Base-by-base conservation (phyloP, 2,797 vertebrate genomes). In the Eleutherodactylus coqui region DNA sequence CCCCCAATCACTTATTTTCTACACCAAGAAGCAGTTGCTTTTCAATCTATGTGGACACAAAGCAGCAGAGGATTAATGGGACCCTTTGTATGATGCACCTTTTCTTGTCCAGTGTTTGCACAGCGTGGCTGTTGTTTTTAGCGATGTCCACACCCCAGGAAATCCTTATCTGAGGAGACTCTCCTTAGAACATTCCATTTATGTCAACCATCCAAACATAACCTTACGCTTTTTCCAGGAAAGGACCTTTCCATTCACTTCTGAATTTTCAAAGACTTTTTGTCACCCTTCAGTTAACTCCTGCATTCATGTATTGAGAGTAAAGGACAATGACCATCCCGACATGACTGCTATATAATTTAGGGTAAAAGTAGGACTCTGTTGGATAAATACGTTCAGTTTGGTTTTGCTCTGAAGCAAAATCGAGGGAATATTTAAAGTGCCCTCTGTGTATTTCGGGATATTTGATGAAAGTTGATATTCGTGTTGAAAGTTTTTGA, bases 61-160 rank as follows among this genome's bases (percentile, higher is more conserved):
- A 32, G 69, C 70, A 73, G 64, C 32, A 19, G 36, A 43, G 32
- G 55, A 45, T 77, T 84, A 84, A 84, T 77, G 58, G 82, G 73
- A 27, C 34, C 47, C 55, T 78, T 29, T 78, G 75, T 85, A 10
- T 1, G 45, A 53, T 85, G 79, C 79, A 80, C 45, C 51, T 49
- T 60, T 73, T 72, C 77, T 80, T 85, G 49, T 47, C 83, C 51
- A 32, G 36, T 62, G 77, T 80, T 85, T 81, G 77, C 84, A 85
- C 84, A 85, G 77, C 24, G 32, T n/a, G 53, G 27, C 77, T 81
- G 51, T 78, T 85, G 83, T 85, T 80, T 79, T 80, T 73, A 75
- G 84, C 38, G 34, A 27, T 49, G 77, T 75, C 84, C 84, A 75
- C 84, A 80, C 77, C 84, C 84, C 77, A 85, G 77, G 76, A 85